Percentiles rank a stretch among this genome's conserved stretches.
Evolutionary conservation across 2,888 invertebrate species (phyloP).

Genomic region (Caenorhabditis sp.): DNA sequence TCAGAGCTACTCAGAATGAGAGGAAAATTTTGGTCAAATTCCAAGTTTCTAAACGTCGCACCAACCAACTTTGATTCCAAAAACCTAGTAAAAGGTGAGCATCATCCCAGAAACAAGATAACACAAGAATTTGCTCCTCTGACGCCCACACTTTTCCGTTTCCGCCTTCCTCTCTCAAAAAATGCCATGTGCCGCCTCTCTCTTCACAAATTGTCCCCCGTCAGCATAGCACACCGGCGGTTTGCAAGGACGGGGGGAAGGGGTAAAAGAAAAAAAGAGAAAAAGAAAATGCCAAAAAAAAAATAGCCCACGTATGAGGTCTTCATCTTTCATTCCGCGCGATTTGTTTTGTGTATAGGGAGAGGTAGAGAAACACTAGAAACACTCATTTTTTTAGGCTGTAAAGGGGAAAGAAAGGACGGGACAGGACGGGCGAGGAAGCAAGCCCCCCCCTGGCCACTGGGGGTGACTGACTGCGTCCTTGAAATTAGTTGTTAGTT

Average conservation of each 20-base stretch:
- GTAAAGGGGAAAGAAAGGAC: no score
- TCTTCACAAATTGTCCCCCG: slow-evolving; percentile 7
- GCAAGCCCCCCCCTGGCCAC: slow-evolving; percentile 11
- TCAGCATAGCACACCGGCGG: neutral
- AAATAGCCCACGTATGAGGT: neutral
- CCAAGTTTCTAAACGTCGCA: neutral
- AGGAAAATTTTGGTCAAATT: neutral
- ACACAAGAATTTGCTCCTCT: slow-evolving; percentile 13
- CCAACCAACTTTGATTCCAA: no score
- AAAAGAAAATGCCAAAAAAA: neutral
- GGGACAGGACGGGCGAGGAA: no score
- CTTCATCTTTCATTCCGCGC: slow-evolving; percentile 36
- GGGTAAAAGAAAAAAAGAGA: neutral
- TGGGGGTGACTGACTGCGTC: slow-evolving; percentile 19
- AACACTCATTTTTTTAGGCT: slow-evolving; percentile 30
- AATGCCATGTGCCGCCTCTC: slow-evolving; percentile 8
- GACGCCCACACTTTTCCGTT: slow-evolving; percentile 39
- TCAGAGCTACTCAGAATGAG: neutral
- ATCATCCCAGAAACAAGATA: neutral
- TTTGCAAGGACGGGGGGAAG: neutral
- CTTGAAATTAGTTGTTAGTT: slow-evolving; percentile 55
- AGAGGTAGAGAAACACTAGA: neutral
- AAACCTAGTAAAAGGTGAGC: slow-evolving; percentile 15
- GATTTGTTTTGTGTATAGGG: slow-evolving; percentile 46
- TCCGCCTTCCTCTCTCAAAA: neutral